Evolutionary conservation across 2,113 vertebrate genomes (phyloP), one percentile per base, ranked within the genome.

Genomic region (Anoura caudifer): DNA sequence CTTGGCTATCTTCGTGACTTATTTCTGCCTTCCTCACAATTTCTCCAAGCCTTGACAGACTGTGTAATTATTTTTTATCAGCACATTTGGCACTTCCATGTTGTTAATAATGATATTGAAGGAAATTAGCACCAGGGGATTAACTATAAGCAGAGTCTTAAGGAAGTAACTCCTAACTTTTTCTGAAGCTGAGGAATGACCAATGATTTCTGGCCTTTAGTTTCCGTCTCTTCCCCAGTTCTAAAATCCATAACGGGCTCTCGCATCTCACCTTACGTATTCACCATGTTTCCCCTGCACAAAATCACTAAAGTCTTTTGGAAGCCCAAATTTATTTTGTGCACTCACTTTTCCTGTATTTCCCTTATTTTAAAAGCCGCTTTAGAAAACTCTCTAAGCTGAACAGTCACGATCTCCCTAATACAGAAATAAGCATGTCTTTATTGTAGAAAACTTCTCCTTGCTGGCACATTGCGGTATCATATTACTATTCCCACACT

Each of bases 11-110:
- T 91, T 5, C 47, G 36, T 93, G 54, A 92, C 65, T 97, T 96
- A 85, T 91, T 97, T 96, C 93, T 97, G 38, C 41, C 95, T 75
- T 90, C 95, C 92, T 83, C 59, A 81, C 84, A 69, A 83, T 90
- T 76, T 59, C 83, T 97, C 45, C 90, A 12, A 69, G 6, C 76
- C 90, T 97, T 86, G 91, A 79, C 36, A 77, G 69, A 73, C 92
- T 92, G 63, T 33, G 79, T 97, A 95, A 98, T 98, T 98, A 97
- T 98, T 97, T 97, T 97, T 81, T 95, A 97, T 93, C 95, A 98
- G 69, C 90, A 90, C 94, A 93, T 88, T 97, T 98, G 95, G 81
- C 38, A n/a, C 90, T 97, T 98, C 97, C 76, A 96, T 90, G 94
- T 97, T 63, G 95, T 97, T 97, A 98, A 97, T 91, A 98, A 98